Conservation (phyloP, 2,113 vertebrate genomes). For the Sebastes schlegelii region DNA sequence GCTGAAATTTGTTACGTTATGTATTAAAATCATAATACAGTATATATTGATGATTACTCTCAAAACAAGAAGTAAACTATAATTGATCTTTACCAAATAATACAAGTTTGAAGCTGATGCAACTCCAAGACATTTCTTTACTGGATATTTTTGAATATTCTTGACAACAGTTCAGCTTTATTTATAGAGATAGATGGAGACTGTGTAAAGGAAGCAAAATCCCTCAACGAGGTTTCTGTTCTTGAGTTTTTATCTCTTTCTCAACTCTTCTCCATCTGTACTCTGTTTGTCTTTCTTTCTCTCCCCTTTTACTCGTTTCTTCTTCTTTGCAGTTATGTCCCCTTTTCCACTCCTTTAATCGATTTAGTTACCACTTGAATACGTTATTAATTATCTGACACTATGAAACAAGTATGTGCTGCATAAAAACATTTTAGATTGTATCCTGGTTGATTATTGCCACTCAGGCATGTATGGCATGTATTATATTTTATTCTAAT, state of each 20-base stretch:
- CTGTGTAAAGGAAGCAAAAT: neutral
- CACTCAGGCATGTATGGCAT: neutral
- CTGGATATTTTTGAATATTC: neutral
- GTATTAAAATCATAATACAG: too few relatives aligned
- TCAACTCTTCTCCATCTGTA: neutral
- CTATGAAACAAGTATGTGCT: neutral
- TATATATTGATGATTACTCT: too few relatives aligned
- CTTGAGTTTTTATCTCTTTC: neutral
- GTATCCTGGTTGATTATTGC: neutral
- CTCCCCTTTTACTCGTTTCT: neutral
- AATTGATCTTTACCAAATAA: neutral
- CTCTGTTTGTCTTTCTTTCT: neutral
- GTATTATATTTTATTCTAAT: neutral
- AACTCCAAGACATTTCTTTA: neutral
- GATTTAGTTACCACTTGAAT: neutral
- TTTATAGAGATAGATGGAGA: neutral
- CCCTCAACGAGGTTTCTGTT: neutral
- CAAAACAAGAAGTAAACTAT: neutral
- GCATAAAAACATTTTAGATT: neutral
- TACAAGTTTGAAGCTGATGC: neutral
- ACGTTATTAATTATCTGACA: neutral
- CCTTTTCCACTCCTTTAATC: neutral
- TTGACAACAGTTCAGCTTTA: neutral
- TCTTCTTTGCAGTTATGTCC: neutral
- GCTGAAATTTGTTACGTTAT: too few relatives aligned